A percentile compares a stretch with the other conserved stretches of the same genome.
phyloP scores from a whole-genome alignment of 2,797 vertebrate genomes.

The Lutjanus argentimaculatus region DNA sequence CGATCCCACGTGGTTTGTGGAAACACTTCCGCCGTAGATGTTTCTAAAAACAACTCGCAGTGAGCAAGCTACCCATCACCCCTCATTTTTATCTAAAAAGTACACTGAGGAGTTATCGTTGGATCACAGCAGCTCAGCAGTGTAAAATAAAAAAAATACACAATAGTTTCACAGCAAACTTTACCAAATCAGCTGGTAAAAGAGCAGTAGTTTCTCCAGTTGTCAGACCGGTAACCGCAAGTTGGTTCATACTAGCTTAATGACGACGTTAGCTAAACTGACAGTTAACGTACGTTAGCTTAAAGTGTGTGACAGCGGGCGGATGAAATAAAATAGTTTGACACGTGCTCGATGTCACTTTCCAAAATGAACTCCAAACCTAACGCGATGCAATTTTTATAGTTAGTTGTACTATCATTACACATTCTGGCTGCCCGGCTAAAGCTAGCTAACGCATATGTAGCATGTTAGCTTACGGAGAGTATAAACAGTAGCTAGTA shows the following conservation, averaged over 20 bases:
- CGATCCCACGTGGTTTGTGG: constrained; percentile 76
- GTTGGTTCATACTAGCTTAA: constrained; percentile 53
- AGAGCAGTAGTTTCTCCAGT: background rate
- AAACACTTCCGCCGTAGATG: constrained; percentile 49
- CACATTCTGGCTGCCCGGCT: constrained; percentile 26
- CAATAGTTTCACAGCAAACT: constrained; percentile 3
- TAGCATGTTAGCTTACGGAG: constrained; percentile 56
- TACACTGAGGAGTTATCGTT: too few relatives aligned
- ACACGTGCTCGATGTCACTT: background rate
- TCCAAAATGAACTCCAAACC: background rate
- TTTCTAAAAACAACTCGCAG: constrained; percentile 44
- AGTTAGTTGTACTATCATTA: background rate
- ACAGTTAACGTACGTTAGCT: constrained; percentile 40
- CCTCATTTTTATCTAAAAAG: background rate
- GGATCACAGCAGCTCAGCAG: too few relatives aligned
- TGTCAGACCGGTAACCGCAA: constrained; percentile 50
- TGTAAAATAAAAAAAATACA: background rate
- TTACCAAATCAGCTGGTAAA: constrained; percentile 22
- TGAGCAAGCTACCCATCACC: background rate
- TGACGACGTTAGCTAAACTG: constrained; percentile 62
- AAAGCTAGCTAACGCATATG: constrained; percentile 42
- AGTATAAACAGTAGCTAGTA: constrained; percentile 39
- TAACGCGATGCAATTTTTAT: too few relatives aligned
- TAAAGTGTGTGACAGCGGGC: constrained; percentile 52
- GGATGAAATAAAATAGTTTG: background rate